A percentile compares a stretch with the other conserved stretches of the same genome.
Conservation (phyloP, 1,140 invertebrate genomes). For the Galendromus occidentalis region DNA sequence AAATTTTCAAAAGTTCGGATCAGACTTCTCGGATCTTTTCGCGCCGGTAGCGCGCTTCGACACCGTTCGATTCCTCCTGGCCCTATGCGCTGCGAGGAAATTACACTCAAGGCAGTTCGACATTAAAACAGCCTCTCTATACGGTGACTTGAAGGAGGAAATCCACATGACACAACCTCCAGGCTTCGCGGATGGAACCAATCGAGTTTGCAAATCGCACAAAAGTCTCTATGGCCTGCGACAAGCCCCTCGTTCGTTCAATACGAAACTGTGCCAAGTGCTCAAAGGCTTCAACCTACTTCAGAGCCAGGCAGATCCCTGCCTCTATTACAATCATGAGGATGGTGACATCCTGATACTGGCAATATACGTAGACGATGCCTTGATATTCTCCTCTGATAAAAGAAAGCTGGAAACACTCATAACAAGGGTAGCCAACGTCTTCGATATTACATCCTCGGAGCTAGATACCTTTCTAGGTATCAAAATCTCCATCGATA, state of each 20-base stretch:
- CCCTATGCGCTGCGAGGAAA: not conserved
- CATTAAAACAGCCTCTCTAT: not conserved
- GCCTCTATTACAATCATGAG: not conserved
- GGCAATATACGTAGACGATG: not conserved
- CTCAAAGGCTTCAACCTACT: not conserved
- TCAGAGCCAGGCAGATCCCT: not conserved
- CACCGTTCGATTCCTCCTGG: not conserved
- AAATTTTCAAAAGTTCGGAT: too few relatives aligned
- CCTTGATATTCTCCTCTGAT: too few relatives aligned
- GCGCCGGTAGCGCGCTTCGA: slow-evolving; percentile 16
- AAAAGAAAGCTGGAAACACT: too few relatives aligned
- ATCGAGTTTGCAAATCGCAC: slow-evolving; percentile 10
- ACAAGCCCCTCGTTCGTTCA: slow-evolving; percentile 22
- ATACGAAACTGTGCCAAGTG: slow-evolving; percentile 13
- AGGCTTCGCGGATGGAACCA: not conserved
- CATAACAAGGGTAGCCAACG: too few relatives aligned
- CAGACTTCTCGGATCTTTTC: too few relatives aligned
- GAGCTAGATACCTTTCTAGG: too few relatives aligned
- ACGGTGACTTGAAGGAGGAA: slow-evolving; percentile 12
- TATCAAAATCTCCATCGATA: too few relatives aligned
- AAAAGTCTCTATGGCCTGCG: slow-evolving; percentile 25
- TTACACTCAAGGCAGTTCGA: not conserved
- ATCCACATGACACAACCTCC: slow-evolving; percentile 13
- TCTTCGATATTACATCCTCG: too few relatives aligned
- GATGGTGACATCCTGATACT: not conserved